These are phyloP conservation scores for Nyctibius grandis DNA, from an alignment of 2,797 vertebrate species.

Conservation along the genomic window DNA sequence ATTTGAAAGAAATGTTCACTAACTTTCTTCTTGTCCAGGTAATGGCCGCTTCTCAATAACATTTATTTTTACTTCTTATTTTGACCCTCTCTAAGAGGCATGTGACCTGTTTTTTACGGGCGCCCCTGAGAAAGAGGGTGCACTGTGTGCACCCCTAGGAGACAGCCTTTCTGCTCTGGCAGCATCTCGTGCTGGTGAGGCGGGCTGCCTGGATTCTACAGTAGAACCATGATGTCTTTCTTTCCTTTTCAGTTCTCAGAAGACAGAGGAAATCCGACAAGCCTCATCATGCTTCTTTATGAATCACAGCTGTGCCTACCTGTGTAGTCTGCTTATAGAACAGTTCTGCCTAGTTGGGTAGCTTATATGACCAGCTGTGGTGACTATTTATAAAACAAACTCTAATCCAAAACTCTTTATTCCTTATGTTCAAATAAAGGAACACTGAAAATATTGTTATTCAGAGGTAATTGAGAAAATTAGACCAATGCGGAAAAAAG, in stretches of 20 bases:
- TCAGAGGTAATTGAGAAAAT: not conserved
- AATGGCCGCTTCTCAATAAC: not conserved
- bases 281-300: not conserved
- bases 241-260: not conserved
- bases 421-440: not conserved
- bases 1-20: not conserved
- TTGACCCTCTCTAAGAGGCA: not conserved
- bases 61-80: not conserved
- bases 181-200: not conserved
- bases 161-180: not conserved
- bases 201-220: not conserved
- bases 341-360: not conserved
- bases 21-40: not conserved
- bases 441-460: not conserved
- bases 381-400: not conserved
- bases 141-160: not conserved
- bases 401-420: not conserved
- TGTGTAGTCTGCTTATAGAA: not conserved
- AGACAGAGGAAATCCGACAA: not conserved
- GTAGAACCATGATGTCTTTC: not conserved
- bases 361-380: not conserved
- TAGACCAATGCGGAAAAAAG: not conserved
- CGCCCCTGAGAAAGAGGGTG: not conserved
- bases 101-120: fast-evolving
- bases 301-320: constrained; percentile 13